These are phyloP conservation scores for Pseudococcus jackbeardsleyi DNA, from an alignment of 2,888 invertebrate species.

Conservation along the genomic window DNA sequence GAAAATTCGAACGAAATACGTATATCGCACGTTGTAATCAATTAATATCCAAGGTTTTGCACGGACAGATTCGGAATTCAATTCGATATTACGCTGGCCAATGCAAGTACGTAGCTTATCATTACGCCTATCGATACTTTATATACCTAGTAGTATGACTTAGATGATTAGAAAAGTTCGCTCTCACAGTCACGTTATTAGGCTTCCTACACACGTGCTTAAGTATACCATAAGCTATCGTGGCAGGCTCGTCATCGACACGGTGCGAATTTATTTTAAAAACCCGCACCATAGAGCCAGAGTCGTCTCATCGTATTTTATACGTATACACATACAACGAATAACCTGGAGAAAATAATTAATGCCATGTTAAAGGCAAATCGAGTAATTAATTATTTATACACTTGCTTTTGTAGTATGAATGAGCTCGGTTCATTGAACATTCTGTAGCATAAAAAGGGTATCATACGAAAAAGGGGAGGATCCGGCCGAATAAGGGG, in stretches of 20 bases:
- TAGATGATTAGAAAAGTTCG: not conserved
- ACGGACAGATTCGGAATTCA: not conserved
- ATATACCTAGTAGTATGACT: not conserved
- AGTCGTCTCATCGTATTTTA: not conserved
- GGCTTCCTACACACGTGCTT: not conserved
- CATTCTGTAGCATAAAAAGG: slow-evolving; percentile 33
- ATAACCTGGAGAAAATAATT: slow-evolving; percentile 41
- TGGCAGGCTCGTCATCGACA: not conserved
- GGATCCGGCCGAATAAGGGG: slow-evolving; percentile 6
- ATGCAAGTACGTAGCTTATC: not conserved
- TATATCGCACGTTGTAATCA: slow-evolving; percentile 27
- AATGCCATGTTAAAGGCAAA: slow-evolving; percentile 53
- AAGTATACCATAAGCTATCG: not conserved
- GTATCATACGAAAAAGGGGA: slow-evolving; percentile 22
- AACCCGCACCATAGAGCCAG: not conserved
- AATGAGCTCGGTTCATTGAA: slow-evolving; percentile 52
- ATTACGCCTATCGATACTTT: slow-evolving; percentile 2
- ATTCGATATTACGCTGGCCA: not conserved
- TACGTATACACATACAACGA: not conserved
- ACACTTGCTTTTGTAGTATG: slow-evolving; percentile 53
- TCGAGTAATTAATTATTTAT: slow-evolving; percentile 59
- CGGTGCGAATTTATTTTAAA: slow-evolving; percentile 13
- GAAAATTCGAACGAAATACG: not conserved
- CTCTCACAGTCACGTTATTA: not conserved
- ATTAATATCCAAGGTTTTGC: slow-evolving; percentile 30